Evolutionary conservation across 2,113 vertebrate genomes (phyloP).

Genomic region (Rostratula benghalensis): DNA sequence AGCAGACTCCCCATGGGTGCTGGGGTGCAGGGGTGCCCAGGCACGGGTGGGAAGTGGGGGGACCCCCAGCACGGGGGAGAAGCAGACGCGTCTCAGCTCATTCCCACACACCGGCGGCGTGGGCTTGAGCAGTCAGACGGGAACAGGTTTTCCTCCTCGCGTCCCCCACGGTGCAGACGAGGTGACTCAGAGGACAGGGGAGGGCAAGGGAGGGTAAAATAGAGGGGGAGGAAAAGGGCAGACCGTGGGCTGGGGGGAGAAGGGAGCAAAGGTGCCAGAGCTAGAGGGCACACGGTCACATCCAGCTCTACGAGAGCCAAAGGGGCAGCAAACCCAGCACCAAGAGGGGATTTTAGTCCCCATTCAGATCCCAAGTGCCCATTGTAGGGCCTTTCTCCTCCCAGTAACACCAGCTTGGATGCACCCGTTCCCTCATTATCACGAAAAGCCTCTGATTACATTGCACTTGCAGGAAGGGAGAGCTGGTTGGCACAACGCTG

Average conservation of each 20-base stretch:
- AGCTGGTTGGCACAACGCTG: neutral
- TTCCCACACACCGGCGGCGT: neutral
- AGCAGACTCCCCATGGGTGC: fast-evolving
- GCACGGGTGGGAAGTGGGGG: neutral
- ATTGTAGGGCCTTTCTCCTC: neutral
- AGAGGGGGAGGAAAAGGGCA: neutral
- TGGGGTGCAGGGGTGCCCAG: neutral
- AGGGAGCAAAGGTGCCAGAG: neutral
- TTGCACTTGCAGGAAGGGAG: neutral
- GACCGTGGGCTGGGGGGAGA: neutral
- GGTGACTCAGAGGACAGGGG: neutral
- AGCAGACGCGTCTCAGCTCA: fast-evolving
- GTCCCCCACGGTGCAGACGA: neutral
- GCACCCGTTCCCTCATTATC: too few species aligned
- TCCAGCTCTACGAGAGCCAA: neutral
- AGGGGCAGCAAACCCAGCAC: neutral
- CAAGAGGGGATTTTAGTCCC: fast-evolving
- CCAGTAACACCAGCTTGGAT: neutral
- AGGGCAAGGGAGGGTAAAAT: neutral
- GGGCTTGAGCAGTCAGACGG: neutral
- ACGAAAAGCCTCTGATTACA: neutral
- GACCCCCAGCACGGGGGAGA: fast-evolving
- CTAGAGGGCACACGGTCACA: fast-evolving
- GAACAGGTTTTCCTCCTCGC: neutral
- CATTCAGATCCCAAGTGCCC: fast-evolving